These are phyloP conservation scores for Drosophila funebris DNA, from an alignment of 1,140 invertebrate species.

Conservation along the genomic window DNA sequence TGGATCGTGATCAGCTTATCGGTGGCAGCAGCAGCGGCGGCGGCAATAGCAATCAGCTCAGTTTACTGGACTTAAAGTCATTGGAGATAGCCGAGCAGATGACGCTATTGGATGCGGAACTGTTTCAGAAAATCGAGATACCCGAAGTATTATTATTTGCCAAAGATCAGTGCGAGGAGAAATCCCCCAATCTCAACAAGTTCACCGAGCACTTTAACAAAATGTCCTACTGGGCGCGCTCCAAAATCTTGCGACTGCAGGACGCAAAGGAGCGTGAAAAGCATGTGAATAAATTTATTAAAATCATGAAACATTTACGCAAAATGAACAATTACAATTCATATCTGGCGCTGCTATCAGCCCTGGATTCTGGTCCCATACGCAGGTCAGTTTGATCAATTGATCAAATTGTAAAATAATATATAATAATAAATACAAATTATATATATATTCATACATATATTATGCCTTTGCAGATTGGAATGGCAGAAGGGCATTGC, in stretches of 20 bases:
- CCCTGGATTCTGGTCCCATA: constrained; percentile 98
- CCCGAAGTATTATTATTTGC: constrained; percentile 99
- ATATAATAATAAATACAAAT: neutral
- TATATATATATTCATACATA: neutral
- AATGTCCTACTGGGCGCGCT: constrained; percentile 98
- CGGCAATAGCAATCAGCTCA: constrained; percentile 65
- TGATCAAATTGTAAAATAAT: neutral
- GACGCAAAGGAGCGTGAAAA: constrained; percentile 97
- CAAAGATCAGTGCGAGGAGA: constrained; percentile 97
- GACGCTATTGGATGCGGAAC: constrained; percentile 97
- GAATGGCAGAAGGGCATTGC: constrained; percentile 97
- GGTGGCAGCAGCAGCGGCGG: neutral
- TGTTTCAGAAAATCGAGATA: constrained; percentile 98
- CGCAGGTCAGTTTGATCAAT: constrained; percentile 83
- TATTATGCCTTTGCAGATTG: constrained; percentile 85
- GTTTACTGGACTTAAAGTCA: constrained; percentile 96
- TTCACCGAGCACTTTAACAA: constrained; percentile 99
- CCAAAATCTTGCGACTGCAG: constrained; percentile 90
- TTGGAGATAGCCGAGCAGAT: constrained; percentile 96
- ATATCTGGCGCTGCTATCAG: constrained; percentile 97
- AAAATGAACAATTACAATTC: constrained; percentile 99
- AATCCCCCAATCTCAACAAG: constrained; percentile 96
- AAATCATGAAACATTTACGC: constrained; percentile 98
- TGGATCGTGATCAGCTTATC: constrained; percentile 35
- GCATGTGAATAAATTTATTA: constrained; percentile 98